Base-by-base conservation (phyloP, 2,113 vertebrate genomes). In the Malurus elegans region DNA sequence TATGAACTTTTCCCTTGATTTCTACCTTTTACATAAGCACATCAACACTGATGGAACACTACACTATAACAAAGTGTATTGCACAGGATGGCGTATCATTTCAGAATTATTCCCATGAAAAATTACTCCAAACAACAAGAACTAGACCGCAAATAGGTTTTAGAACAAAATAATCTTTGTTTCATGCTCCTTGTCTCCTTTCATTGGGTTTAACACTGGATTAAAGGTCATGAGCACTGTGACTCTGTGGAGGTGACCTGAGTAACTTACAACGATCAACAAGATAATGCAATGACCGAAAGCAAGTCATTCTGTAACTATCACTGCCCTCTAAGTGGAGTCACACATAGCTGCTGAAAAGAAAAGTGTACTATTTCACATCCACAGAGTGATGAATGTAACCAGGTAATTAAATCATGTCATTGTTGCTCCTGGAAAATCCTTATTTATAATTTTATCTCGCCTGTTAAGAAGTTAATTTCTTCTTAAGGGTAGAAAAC, bases 161-260 rank as follows among this genome's bases (percentile, higher is more conserved):
- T 45, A 76, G 50, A 45, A 80, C 29, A 12, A 80, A 86, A 76
- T 54, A 75, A 95, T 95, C 72, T 62, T 60, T 70, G 58, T 95
- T 97, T 94, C 83, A 85, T 74, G 79, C 38, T 94, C 74, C 85
- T 96, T 86, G 94, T 84, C 96, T 94, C 70, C 69, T 89, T 94
- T 80, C 47, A 89, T 44, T 80, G 25, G 28, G 23, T 61, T 86
- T 82, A 92, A 90, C 71, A 58, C 78, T 24, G 40, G 73, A 79
- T 73, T 54, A 57, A 93, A 93, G 84, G 90, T 97, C 95, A 93
- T 32, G n/a, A 96, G 73, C 19, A 53, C 21, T 96, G 26, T 15
- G 32, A 83, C 75, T 88, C 84, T 74, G 44, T 48, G 87, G 75
- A 92, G 45, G 44, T 72, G 70, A 92, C 73, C 90, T 57, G 38